Evolutionary conservation across 2,113 vertebrate species (phyloP).

Genomic region (Hemicordylus capensis): DNA sequence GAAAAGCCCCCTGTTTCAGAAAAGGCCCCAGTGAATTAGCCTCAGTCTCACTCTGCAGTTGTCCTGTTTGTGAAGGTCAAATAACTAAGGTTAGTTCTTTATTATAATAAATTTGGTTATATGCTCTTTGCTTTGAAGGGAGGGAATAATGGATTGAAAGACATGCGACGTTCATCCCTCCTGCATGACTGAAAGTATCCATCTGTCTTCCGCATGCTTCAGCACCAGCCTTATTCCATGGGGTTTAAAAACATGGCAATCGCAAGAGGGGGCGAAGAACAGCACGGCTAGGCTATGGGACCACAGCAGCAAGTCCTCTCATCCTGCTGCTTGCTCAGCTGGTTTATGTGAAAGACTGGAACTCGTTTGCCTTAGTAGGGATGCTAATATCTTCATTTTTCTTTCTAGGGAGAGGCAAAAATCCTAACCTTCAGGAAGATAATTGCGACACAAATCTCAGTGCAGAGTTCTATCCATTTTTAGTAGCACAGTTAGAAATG

Average conservation of each 20-base stretch:
- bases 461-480: neutral
- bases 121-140: neutral
- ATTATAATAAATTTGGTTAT: neutral
- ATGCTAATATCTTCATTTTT: slow-evolving; percentile 6
- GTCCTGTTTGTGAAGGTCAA: neutral
- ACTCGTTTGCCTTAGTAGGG: neutral
- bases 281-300: neutral
- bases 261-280: neutral
- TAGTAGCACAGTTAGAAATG: neutral
- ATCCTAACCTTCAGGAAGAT: neutral
- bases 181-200: neutral
- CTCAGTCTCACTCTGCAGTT: neutral
- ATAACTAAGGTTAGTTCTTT: neutral
- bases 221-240: neutral
- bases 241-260: neutral
- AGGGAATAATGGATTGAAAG: neutral
- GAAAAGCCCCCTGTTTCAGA: neutral
- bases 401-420: neutral
- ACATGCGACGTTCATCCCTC: neutral
- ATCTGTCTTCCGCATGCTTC: neutral
- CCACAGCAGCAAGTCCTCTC: neutral
- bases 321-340: neutral
- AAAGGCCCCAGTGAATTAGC: neutral
- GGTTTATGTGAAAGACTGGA: neutral
- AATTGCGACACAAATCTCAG: slow-evolving; percentile 3